Conservation (phyloP, 1,140 invertebrate genomes). For the Drosophila prosaltans region DNA sequence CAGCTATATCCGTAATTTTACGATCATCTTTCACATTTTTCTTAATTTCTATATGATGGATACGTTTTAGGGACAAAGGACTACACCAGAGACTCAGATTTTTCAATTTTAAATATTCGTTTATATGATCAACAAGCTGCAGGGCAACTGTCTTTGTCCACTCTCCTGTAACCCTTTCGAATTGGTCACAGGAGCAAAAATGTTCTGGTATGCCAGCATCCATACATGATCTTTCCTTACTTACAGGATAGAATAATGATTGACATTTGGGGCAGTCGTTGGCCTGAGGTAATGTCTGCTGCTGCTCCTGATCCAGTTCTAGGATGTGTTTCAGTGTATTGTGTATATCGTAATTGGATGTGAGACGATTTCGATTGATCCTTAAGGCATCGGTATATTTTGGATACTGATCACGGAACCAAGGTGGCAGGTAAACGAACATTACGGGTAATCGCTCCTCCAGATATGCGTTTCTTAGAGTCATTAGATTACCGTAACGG, state of each 20-base stretch:
- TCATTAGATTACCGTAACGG: slow-evolving; percentile 90
- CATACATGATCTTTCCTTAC: background rate
- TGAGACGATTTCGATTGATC: slow-evolving; percentile 89
- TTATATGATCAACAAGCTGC: background rate
- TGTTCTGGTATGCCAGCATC: background rate
- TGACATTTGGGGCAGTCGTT: slow-evolving; percentile 1
- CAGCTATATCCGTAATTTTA: background rate
- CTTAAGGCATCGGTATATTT: slow-evolving; percentile 87
- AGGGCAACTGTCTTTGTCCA: background rate
- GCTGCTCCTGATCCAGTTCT: background rate
- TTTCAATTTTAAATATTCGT: background rate
- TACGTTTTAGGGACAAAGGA: background rate
- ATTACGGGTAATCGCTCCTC: slow-evolving; percentile 95
- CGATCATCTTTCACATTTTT: background rate
- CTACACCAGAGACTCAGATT: slow-evolving; percentile 3
- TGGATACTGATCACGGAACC: slow-evolving; percentile 87
- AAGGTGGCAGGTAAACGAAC: slow-evolving; percentile 90
- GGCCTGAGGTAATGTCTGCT: background rate
- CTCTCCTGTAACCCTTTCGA: background rate
- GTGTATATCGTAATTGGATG: slow-evolving; percentile 92
- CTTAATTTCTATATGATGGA: background rate
- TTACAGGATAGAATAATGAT: background rate
- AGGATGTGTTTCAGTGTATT: slow-evolving; percentile 83
- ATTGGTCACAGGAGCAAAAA: background rate
- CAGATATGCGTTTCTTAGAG: slow-evolving; percentile 88